A percentile compares a stretch with the other conserved stretches of the same genome.
Conservation (phyloP, 1,140 invertebrate genomes). For the Tetragonula clypearis region DNA sequence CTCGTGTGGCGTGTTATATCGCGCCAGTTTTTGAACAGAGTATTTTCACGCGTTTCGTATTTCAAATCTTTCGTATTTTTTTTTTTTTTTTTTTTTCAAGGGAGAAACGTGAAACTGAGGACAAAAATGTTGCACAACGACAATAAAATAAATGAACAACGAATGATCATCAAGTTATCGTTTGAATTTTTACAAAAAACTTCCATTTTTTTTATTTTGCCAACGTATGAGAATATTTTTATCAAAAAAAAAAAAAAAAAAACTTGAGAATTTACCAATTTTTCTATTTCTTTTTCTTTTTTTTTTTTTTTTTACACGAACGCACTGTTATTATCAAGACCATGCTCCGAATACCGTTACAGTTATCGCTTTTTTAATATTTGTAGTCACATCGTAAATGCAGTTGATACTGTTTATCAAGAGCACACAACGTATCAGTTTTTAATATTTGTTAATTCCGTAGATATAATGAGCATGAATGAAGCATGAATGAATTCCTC, state of each 20-base stretch:
- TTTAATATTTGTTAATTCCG: conserved; percentile 26
- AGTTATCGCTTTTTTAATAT: background rate
- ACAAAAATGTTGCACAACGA: background rate
- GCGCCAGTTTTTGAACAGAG: background rate
- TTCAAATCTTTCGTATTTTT: background rate
- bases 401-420: background rate
- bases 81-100: too few species aligned
- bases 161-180: background rate
- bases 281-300: background rate
- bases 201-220: too few species aligned
- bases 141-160: background rate
- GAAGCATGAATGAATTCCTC: conserved; percentile 5
- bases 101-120: conserved; percentile 2
- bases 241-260: too few species aligned
- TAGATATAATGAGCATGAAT: background rate
- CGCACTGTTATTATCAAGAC: background rate
- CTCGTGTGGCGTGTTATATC: background rate
- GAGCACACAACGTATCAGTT: background rate
- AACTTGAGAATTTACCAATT: too few species aligned
- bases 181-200: too few species aligned
- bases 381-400: background rate
- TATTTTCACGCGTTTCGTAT: background rate
- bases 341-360: background rate
- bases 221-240: too few species aligned
- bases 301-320: background rate